Evolutionary conservation across 2,113 vertebrate species (phyloP).

Genomic region (Azemiops feae): DNA sequence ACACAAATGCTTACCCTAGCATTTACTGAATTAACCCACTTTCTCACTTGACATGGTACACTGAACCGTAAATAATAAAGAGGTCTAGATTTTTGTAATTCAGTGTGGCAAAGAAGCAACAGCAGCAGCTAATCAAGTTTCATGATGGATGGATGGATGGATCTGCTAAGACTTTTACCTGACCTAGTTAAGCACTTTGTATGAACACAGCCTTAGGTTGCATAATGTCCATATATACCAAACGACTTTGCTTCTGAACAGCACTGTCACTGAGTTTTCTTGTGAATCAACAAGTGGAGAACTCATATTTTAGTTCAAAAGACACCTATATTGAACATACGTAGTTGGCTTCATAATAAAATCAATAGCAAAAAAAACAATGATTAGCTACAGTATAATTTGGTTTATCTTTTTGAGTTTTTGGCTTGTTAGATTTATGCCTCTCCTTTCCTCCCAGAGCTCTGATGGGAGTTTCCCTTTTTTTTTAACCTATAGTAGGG

Average conservation of each 20-base stretch:
- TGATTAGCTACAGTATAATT: not conserved
- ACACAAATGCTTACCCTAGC: not conserved
- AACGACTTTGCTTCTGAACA: not conserved
- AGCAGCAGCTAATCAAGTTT: not conserved
- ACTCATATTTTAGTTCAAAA: not conserved
- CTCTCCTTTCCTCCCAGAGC: not conserved
- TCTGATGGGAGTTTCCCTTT: not conserved
- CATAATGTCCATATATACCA: not conserved
- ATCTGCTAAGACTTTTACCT: not conserved
- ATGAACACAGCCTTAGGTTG: not conserved
- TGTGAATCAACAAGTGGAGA: not conserved
- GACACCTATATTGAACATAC: not conserved
- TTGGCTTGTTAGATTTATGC: not conserved
- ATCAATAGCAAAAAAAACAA: not conserved
- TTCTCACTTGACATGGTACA: not conserved
- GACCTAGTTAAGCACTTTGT: not conserved
- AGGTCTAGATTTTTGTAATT: not conserved
- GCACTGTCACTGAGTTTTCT: not conserved
- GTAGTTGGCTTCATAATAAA: not conserved
- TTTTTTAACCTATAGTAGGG: not conserved
- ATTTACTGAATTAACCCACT: not conserved
- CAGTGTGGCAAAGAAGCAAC: not conserved
- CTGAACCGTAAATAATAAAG: not conserved
- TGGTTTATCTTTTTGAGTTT: not conserved
- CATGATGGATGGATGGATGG: not conserved